Percentiles rank a stretch among this genome's conserved stretches.
Conservation (phyloP, 2,113 vertebrate species). For the Ceyx margarethae region DNA sequence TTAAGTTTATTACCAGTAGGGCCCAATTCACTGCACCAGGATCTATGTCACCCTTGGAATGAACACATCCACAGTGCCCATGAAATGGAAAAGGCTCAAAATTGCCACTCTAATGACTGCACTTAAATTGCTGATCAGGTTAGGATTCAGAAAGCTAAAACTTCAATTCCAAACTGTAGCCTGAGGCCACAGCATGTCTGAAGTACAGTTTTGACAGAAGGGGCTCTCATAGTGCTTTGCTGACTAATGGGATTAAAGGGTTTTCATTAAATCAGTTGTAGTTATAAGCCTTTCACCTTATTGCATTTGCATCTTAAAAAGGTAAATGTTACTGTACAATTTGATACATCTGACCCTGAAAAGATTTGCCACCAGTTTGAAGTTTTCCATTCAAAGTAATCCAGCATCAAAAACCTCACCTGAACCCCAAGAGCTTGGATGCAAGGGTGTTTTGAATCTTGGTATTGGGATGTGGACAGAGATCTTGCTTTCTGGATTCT, state of each 20-base stretch:
- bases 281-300: slow-evolving; percentile 42
- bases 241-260: slow-evolving; percentile 59
- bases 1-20: not conserved
- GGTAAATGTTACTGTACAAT: not conserved
- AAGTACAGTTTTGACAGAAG: slow-evolving; percentile 48
- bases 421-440: not conserved
- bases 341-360: slow-evolving; percentile 2
- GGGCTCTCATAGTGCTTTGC: not conserved
- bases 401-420: slow-evolving; percentile 10
- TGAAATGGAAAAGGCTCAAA: not conserved
- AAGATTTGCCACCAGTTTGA: slow-evolving; percentile 41
- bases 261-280: slow-evolving; percentile 54
- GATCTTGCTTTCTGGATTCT: not conserved
- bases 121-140: slow-evolving; percentile 41
- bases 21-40: not conserved
- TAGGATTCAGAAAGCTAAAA: slow-evolving; percentile 44
- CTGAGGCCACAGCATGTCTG: slow-evolving; percentile 36
- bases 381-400: not conserved
- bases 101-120: slow-evolving; percentile 16
- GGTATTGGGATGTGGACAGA: not conserved
- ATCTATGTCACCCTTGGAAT: not conserved
- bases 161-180: slow-evolving; percentile 57
- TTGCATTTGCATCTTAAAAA: slow-evolving; percentile 52
- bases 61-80: not conserved
- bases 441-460: not conserved